These are phyloP conservation scores for Toxostoma redivivum DNA, from an alignment of 2,113 vertebrate species.

Conservation along the genomic window DNA sequence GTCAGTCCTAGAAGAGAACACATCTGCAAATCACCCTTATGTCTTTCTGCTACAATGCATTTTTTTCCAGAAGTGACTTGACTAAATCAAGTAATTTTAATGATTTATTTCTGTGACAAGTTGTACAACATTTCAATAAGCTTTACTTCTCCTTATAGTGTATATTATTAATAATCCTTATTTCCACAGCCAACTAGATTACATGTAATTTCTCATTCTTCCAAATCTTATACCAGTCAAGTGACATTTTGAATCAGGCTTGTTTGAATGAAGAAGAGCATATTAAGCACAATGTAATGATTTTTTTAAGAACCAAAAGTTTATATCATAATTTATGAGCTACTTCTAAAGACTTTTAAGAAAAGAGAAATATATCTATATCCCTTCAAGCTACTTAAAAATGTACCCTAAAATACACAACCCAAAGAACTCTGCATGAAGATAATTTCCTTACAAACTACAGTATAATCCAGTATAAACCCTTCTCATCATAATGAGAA, in stretches of 20 bases:
- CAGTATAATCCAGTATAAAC: background rate
- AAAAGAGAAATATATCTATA: background rate
- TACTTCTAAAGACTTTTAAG: background rate
- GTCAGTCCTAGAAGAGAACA: background rate
- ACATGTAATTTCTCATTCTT: background rate
- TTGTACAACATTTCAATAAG: background rate
- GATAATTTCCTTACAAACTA: background rate
- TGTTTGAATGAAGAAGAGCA: background rate
- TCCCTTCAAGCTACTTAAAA: background rate
- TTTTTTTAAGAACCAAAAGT: background rate
- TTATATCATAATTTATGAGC: background rate
- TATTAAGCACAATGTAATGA: background rate
- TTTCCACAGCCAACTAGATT: background rate
- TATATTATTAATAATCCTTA: background rate
- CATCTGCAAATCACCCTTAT: background rate
- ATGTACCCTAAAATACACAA: background rate
- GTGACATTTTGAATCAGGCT: background rate
- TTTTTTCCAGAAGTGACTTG: background rate
- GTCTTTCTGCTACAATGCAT: background rate
- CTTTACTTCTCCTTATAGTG: background rate
- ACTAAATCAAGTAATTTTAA: background rate
- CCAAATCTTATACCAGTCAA: background rate
- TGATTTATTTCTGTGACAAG: background rate
- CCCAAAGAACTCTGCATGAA: background rate
- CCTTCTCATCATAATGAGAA: background rate